These are phyloP conservation scores for Drosophila differens DNA, from an alignment of 2,888 invertebrate species.

Conservation along the genomic window DNA sequence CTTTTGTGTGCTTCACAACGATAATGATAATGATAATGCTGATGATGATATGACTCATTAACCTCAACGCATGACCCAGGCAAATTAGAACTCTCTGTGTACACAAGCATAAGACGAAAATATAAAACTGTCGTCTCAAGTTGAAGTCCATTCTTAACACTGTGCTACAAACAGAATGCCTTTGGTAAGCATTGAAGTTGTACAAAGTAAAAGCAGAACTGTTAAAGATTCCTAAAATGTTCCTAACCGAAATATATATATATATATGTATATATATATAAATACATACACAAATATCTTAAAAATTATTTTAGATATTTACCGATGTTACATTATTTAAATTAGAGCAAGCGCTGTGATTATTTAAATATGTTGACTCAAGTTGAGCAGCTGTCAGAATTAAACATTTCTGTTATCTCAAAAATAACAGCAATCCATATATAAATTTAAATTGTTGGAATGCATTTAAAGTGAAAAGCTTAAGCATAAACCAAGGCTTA, in stretches of 20 bases:
- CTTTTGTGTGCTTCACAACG: conserved; percentile 5
- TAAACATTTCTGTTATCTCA: not conserved
- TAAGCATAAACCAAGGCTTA: not conserved
- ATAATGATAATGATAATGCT: conserved; percentile 54
- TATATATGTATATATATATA: too few relatives aligned
- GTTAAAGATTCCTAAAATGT: not conserved
- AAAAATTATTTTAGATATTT: not conserved
- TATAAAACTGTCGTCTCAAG: conserved; percentile 47
- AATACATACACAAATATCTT: not conserved
- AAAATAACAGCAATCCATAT: not conserved
- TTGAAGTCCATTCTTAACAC: conserved; percentile 49
- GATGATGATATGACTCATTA: conserved; percentile 81
- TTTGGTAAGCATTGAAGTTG: not conserved
- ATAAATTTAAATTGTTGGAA: not conserved
- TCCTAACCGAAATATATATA: too few relatives aligned
- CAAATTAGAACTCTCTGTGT: conserved; percentile 73
- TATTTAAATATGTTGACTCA: too few relatives aligned
- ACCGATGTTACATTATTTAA: not conserved
- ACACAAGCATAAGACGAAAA: conserved; percentile 36
- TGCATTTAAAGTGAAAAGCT: not conserved
- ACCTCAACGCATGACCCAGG: conserved; percentile 79
- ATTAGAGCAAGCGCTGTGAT: not conserved
- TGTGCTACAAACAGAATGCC: conserved; percentile 7
- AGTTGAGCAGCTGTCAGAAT: not conserved
- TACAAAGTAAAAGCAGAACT: not conserved